Percentiles rank a stretch among this genome's conserved stretches.
phyloP scores from a whole-genome alignment of 2,888 invertebrate species.

The Acronicta leporina region DNA sequence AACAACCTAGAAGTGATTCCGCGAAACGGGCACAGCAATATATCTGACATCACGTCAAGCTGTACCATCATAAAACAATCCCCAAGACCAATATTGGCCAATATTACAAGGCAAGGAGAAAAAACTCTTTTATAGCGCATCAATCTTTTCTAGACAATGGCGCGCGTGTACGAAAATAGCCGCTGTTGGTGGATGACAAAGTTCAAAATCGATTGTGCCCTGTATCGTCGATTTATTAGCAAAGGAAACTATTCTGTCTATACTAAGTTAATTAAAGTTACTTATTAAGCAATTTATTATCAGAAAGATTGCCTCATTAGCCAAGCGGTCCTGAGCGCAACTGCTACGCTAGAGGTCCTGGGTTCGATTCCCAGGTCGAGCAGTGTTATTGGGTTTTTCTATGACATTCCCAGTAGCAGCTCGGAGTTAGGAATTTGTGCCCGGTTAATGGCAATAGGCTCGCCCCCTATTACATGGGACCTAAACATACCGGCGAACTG shows the following conservation, averaged over 20 bases:
- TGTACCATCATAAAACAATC: slow-evolving; percentile 51
- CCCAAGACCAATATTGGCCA: slow-evolving; percentile 48
- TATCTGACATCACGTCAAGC: slow-evolving; percentile 39
- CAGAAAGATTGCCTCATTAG: too few relatives aligned
- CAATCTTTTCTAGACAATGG: slow-evolving; percentile 29
- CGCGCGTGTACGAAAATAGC: slow-evolving; percentile 10
- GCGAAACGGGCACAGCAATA: slow-evolving; percentile 27
- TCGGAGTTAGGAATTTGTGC: too few relatives aligned
- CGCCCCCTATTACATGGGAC: too few relatives aligned
- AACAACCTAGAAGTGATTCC: slow-evolving; percentile 21
- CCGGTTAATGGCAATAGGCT: too few relatives aligned
- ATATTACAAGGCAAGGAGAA: slow-evolving; percentile 40
- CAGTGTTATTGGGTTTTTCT: too few relatives aligned
- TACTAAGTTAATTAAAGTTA: slow-evolving; percentile 46
- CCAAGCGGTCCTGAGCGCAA: too few relatives aligned
- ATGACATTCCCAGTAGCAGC: too few relatives aligned
- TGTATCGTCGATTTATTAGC: slow-evolving; percentile 33
- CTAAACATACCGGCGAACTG: too few relatives aligned
- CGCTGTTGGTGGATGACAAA: not conserved
- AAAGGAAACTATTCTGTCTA: slow-evolving; percentile 31
- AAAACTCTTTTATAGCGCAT: slow-evolving; percentile 46
- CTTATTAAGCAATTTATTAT: slow-evolving; percentile 27
- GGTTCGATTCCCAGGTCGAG: too few relatives aligned
- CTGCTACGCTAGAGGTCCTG: too few relatives aligned
- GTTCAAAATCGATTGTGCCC: slow-evolving; percentile 13